Percentiles rank a stretch among this genome's conserved stretches.
phyloP scores from a whole-genome alignment of 2,113 vertebrate genomes.

The Pungitius pungitius region DNA sequence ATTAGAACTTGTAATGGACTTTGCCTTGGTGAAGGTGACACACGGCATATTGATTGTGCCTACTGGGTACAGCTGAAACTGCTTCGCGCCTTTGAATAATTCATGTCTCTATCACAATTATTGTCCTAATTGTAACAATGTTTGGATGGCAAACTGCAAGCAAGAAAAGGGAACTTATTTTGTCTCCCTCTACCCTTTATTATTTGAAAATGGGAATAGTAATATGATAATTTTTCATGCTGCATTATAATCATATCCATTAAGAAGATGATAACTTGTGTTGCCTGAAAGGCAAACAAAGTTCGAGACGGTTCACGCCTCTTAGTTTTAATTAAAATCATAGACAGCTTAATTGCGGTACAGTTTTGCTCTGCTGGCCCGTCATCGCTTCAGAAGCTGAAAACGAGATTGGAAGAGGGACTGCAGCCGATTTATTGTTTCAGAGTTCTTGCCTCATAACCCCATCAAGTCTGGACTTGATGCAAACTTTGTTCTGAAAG shows the following conservation, averaged over 20 bases:
- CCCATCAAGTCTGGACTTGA: constrained; percentile 47
- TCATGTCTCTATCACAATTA: constrained; percentile 77
- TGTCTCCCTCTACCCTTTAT: constrained; percentile 38
- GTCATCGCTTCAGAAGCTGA: constrained; percentile 71
- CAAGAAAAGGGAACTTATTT: constrained; percentile 45
- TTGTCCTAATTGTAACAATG: constrained; percentile 79
- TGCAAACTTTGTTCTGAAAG: constrained; percentile 52
- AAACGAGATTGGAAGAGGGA: constrained; percentile 60
- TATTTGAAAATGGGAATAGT: constrained; percentile 58
- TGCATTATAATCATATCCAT: constrained; percentile 64
- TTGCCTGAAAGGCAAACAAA: constrained; percentile 79
- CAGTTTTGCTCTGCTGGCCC: constrained; percentile 75
- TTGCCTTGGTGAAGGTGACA: constrained; percentile 74
- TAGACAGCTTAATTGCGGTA: constrained; percentile 77
- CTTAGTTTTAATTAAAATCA: constrained; percentile 81
- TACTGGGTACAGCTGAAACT: constrained; percentile 74
- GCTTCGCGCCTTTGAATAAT: constrained; percentile 78
- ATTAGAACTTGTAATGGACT: constrained; percentile 83
- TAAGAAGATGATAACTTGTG: constrained; percentile 71
- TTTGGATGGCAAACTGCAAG: constrained; percentile 69
- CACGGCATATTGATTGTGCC: constrained; percentile 78
- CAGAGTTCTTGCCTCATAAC: constrained; percentile 51
- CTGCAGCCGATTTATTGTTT: constrained; percentile 61
- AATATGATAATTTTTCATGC: constrained; percentile 72
- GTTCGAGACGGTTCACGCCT: constrained; percentile 75